A percentile compares a stretch with the other conserved stretches of the same genome.
Evolutionary conservation across 2,888 invertebrate species (phyloP).

Genomic region (Pandemis corylana): DNA sequence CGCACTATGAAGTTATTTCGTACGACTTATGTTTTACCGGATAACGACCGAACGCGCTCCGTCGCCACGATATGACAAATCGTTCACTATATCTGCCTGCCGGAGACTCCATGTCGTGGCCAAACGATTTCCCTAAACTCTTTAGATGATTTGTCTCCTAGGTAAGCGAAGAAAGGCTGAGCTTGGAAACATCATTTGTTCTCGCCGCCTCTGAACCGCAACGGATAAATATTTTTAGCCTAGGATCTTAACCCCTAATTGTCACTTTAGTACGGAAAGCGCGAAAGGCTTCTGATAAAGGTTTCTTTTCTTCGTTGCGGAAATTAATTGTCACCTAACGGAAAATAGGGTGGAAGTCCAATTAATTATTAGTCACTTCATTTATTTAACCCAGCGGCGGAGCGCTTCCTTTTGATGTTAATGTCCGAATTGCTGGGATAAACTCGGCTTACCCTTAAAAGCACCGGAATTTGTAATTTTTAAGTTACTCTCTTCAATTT

Average conservation of each 20-base stretch:
- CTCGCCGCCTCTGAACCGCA: slow-evolving; percentile 3
- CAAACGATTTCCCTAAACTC: slow-evolving; percentile 35
- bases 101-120: slow-evolving; percentile 19
- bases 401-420: slow-evolving; percentile 78
- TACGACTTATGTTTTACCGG: slow-evolving; percentile 71
- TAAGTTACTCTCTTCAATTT: slow-evolving; percentile 34
- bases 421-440: slow-evolving; percentile 69
- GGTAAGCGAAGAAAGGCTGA: slow-evolving; percentile 9
- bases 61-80: slow-evolving; percentile 65
- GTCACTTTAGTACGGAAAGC: slow-evolving; percentile 72
- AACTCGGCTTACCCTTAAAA: slow-evolving; percentile 42
- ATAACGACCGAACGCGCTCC: slow-evolving; percentile 51
- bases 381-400: slow-evolving; percentile 80
- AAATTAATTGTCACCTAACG: slow-evolving; percentile 85
- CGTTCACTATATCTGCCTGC: slow-evolving; percentile 53
- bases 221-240: slow-evolving; percentile 45
- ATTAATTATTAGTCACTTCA: slow-evolving; percentile 85
- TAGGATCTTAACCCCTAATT: slow-evolving; percentile 62
- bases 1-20: slow-evolving; percentile 78
- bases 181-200: slow-evolving; percentile 17
- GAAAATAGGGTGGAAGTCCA: slow-evolving; percentile 84
- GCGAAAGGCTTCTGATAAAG: slow-evolving; percentile 80
- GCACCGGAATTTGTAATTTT: slow-evolving; percentile 38
- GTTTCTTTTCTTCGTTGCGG: slow-evolving; percentile 80
- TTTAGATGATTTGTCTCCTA: slow-evolving; percentile 33